phyloP scores from a whole-genome alignment of 2,888 invertebrate species.

The Rhingia campestris region DNA sequence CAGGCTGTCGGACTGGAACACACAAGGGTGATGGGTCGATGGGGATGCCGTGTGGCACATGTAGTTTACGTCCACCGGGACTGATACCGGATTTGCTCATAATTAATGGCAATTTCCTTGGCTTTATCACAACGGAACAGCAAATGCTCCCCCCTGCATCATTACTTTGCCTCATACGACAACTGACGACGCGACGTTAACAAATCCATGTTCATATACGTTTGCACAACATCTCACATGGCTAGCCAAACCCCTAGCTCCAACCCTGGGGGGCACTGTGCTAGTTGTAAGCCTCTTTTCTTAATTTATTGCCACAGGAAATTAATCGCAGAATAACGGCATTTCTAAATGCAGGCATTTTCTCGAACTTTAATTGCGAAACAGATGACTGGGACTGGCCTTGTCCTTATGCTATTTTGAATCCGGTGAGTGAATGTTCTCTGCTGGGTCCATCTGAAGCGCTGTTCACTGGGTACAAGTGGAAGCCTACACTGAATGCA shows the following conservation, averaged over 20 bases:
- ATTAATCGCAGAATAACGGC: constrained; percentile 73
- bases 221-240: background rate
- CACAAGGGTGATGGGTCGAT: constrained; percentile 8
- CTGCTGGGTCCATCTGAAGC: background rate
- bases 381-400: constrained; percentile 13
- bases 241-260: constrained; percentile 3
- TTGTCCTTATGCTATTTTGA: constrained; percentile 30
- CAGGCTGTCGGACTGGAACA: constrained; percentile 35
- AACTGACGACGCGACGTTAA: constrained; percentile 1
- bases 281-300: constrained; percentile 72
- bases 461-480: background rate
- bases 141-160: constrained; percentile 41
- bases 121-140: constrained; percentile 64
- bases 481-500: too few species aligned
- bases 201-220: background rate
- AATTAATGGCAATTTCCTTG: constrained; percentile 72
- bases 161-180: constrained; percentile 15
- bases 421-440: background rate
- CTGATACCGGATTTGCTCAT: constrained; percentile 71
- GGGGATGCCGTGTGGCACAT: constrained; percentile 28
- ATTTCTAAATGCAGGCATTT: constrained; percentile 63
- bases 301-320: constrained; percentile 72
- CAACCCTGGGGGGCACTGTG: constrained; percentile 22
- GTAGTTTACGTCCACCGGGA: constrained; percentile 62
- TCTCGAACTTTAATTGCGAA: constrained; percentile 65